phyloP scores from a whole-genome alignment of 2,797 vertebrate genomes.

The Enteromius viviparus region DNA sequence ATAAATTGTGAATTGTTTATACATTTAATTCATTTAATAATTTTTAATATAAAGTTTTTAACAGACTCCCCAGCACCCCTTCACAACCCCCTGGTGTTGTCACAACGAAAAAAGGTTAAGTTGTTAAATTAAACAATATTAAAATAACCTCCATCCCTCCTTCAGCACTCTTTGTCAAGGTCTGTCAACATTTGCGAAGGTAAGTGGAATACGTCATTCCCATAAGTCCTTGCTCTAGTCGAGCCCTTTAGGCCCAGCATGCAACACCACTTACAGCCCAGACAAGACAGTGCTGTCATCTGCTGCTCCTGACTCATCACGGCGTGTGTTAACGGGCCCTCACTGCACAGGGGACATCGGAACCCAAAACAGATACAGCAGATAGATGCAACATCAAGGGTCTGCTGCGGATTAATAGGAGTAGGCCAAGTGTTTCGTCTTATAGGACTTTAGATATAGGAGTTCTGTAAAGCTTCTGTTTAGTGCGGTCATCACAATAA shows the following conservation, averaged over 20 bases:
- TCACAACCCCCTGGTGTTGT: neutral
- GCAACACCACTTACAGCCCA: slow-evolving; percentile 19
- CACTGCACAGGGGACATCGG: slow-evolving; percentile 13
- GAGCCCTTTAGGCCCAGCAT: slow-evolving; percentile 28
- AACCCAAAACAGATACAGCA: slow-evolving; percentile 2
- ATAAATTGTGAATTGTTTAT: neutral
- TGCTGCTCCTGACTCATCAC: slow-evolving; percentile 44
- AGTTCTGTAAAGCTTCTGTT: neutral
- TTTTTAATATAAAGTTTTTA: neutral
- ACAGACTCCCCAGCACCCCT: neutral
- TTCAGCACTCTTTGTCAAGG: slow-evolving; percentile 44
- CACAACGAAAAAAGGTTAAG: neutral
- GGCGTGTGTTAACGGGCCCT: slow-evolving; percentile 27
- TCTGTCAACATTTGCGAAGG: slow-evolving; percentile 24
- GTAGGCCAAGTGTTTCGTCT: neutral
- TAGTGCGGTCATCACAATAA: no score
- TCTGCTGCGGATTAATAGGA: neutral
- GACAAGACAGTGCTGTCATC: slow-evolving; percentile 45
- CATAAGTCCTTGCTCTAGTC: slow-evolving; percentile 13
- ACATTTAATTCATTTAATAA: neutral
- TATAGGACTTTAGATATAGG: neutral
- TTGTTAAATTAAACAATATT: neutral
- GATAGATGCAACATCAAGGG: neutral
- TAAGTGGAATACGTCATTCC: slow-evolving; percentile 21
- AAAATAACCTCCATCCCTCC: neutral